A percentile compares a stretch with the other conserved stretches of the same genome.
Evolutionary conservation across 2,888 invertebrate genomes (phyloP).

Genomic region (Lasioglossum leucozonium): DNA sequence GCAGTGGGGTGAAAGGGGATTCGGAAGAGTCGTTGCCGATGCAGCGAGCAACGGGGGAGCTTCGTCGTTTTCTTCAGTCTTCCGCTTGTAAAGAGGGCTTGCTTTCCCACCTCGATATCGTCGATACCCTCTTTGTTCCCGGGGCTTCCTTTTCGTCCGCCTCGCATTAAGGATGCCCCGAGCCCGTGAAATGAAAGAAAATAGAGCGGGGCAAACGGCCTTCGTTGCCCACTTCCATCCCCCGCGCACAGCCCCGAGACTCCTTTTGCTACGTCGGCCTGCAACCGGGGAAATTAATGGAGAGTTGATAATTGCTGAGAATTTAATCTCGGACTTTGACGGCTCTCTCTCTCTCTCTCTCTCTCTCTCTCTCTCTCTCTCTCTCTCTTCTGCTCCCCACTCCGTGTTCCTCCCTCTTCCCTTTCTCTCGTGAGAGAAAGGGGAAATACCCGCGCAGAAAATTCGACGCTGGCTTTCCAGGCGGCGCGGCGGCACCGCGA

Average conservation of each 20-base stretch:
- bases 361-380: too few relatives aligned
- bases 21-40: conserved; percentile 52
- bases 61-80: conserved; percentile 55
- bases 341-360: neutral
- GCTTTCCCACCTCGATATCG: conserved; percentile 63
- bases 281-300: conserved; percentile 47
- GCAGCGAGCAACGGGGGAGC: conserved; percentile 42
- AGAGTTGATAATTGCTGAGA: conserved; percentile 56
- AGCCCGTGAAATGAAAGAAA: conserved; percentile 59
- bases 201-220: conserved; percentile 44
- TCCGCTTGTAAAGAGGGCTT: conserved; percentile 59
- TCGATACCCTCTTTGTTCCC: conserved; percentile 63
- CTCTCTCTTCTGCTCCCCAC: neutral
- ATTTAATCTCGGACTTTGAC: conserved; percentile 46
- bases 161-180: conserved; percentile 59
- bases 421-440: neutral
- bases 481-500: neutral
- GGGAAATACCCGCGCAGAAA: neutral
- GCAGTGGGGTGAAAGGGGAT: conserved; percentile 28
- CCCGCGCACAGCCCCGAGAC: neutral
- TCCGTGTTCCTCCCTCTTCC: neutral
- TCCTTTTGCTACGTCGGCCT: conserved; percentile 4
- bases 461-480: neutral
- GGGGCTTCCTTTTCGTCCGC: conserved; percentile 39
- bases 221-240: neutral